These are phyloP conservation scores for Notocelia uddmanniana DNA, from an alignment of 2,888 invertebrate genomes.

Conservation along the genomic window DNA sequence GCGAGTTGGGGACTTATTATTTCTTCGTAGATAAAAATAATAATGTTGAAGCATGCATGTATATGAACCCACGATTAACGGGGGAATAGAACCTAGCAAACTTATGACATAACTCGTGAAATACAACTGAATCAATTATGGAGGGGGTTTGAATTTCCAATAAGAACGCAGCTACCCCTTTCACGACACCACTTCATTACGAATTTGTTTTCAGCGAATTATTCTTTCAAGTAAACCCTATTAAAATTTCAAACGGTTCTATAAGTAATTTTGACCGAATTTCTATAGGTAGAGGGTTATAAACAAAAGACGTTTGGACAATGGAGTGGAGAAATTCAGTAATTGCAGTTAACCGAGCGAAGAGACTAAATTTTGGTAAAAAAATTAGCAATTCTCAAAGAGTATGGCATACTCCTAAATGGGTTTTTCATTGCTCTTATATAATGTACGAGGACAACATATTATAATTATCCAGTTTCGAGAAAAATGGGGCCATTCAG, in stretches of 20 bases:
- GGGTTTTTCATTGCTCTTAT: no score
- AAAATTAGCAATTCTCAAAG: background rate
- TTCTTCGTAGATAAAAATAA: no score
- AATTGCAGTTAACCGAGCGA: slow-evolving; percentile 14
- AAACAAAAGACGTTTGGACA: slow-evolving; percentile 27
- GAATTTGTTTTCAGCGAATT: slow-evolving; percentile 6
- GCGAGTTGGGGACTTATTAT: no score
- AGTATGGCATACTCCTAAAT: background rate
- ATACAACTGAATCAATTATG: background rate
- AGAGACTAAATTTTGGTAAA: background rate
- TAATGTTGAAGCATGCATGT: no score
- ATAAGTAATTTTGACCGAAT: background rate
- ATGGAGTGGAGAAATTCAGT: slow-evolving; percentile 20
- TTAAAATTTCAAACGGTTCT: slow-evolving; percentile 13
- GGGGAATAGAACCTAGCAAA: no score
- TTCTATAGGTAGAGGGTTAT: slow-evolving; percentile 18
- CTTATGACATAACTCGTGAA: no score
- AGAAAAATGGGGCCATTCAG: no score
- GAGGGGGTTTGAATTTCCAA: background rate
- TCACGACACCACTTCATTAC: slow-evolving; percentile 7
- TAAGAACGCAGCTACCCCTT: background rate
- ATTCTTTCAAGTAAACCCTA: slow-evolving; percentile 9
- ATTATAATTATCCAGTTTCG: no score
- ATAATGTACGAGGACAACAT: no score
- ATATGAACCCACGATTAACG: no score